Conservation (phyloP, 2,797 vertebrate species). For the Microctenopoma lineatum region DNA sequence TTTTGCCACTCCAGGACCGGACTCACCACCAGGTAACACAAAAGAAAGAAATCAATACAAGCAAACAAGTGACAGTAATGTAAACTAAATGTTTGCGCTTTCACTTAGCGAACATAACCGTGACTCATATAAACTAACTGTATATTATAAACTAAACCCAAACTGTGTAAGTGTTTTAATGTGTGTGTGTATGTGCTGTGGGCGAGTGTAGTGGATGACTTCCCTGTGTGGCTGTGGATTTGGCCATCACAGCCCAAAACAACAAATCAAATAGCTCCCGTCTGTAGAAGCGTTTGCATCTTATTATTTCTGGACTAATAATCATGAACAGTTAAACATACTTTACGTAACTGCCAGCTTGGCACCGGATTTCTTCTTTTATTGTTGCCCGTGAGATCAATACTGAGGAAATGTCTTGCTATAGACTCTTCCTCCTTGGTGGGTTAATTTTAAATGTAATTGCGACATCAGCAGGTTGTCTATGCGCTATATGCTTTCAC, state of each 20-base stretch:
- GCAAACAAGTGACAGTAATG: no score
- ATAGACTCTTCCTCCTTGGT: slow-evolving; percentile 6
- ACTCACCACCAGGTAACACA: no score
- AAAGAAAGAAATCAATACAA: no score
- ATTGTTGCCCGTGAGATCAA: slow-evolving; percentile 5
- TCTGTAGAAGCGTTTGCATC: not conserved
- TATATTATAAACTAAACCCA: no score
- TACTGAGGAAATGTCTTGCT: not conserved
- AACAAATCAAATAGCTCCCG: slow-evolving; percentile 15
- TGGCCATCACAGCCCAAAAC: slow-evolving; percentile 6
- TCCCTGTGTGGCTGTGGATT: no score
- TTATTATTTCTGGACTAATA: not conserved
- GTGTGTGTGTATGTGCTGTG: no score
- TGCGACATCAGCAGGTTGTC: slow-evolving; percentile 19
- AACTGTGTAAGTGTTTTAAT: no score
- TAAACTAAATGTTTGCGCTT: no score
- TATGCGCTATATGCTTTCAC: slow-evolving; percentile 1
- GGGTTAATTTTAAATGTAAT: slow-evolving; percentile 27
- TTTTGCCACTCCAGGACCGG: no score
- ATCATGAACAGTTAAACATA: not conserved
- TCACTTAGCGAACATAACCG: no score
- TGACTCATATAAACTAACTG: no score
- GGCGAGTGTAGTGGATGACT: no score
- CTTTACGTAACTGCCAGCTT: not conserved
- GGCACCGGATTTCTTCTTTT: not conserved